A percentile compares a stretch with the other conserved stretches of the same genome.
Conservation (phyloP, 2,888 invertebrate genomes). For the Meta bourneti region DNA sequence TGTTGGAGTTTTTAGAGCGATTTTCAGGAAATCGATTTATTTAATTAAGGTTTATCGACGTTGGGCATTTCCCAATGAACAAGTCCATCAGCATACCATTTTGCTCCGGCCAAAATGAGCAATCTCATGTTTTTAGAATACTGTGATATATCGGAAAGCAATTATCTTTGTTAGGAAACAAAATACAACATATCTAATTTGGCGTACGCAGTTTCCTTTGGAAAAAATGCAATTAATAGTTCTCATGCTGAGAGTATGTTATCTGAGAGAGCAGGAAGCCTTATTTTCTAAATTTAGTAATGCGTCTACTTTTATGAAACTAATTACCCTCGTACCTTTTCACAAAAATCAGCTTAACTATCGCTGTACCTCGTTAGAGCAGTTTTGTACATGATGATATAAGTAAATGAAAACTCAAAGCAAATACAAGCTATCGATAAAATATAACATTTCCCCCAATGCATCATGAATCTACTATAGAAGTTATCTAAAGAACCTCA, state of each 20-base stretch:
- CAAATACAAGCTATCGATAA: too few species aligned
- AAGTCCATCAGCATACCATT: background rate
- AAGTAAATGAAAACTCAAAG: too few species aligned
- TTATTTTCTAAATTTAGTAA: conserved; percentile 26
- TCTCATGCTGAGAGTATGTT: conserved; percentile 28
- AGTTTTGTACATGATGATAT: too few species aligned
- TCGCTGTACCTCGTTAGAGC: too few species aligned
- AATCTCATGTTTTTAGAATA: conserved; percentile 25
- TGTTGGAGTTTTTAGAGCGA: conserved; percentile 5
- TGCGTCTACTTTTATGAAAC: background rate
- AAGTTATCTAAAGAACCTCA: too few species aligned
- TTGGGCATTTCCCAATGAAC: conserved; percentile 8
- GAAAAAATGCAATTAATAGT: conserved; percentile 24
- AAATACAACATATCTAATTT: background rate
- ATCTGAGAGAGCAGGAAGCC: conserved; percentile 27
- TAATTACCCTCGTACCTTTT: background rate
- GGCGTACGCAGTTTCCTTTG: conserved; percentile 23
- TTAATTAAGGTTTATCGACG: conserved; percentile 46
- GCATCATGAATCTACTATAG: too few species aligned
- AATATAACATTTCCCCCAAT: too few species aligned
- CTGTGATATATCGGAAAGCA: conserved; percentile 43
- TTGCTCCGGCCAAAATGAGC: conserved; percentile 14
- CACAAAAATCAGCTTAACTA: background rate
- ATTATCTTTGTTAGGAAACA: conserved; percentile 41
- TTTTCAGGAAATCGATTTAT: conserved; percentile 21